Conservation (phyloP, 1,140 invertebrate genomes). For the Polypedilum vanderplanki region DNA sequence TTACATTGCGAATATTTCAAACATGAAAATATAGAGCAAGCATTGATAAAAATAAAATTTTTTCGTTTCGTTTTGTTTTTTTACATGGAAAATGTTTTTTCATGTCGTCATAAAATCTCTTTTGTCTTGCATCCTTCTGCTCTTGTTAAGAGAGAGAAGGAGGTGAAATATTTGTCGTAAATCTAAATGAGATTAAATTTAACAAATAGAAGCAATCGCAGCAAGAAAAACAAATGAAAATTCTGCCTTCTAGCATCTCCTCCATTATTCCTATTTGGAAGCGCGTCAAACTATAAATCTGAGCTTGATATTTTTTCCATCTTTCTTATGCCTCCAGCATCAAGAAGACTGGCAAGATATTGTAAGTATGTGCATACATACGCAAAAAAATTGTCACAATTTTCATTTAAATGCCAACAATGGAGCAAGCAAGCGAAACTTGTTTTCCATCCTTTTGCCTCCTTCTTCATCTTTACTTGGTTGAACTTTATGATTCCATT, state of each 20-base stretch:
- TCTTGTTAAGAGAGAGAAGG: too few species aligned
- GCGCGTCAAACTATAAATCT: slow-evolving; percentile 12
- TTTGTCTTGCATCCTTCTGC: too few species aligned
- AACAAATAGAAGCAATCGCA: neutral
- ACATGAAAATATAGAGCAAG: neutral
- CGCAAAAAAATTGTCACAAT: neutral
- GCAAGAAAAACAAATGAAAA: neutral
- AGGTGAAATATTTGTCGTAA: slow-evolving; percentile 5
- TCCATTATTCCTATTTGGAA: neutral
- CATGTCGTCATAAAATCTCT: too few species aligned
- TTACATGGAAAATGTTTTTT: too few species aligned
- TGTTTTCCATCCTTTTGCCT: neutral
- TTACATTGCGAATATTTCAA: neutral
- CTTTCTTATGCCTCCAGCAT: neutral
- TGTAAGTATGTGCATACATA: neutral
- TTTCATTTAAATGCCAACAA: neutral
- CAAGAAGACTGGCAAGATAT: neutral
- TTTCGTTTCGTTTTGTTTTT: too few species aligned
- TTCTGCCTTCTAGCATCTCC: neutral
- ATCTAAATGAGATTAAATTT: slow-evolving; percentile 14
- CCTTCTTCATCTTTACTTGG: neutral
- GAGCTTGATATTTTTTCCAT: neutral
- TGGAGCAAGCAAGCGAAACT: neutral
- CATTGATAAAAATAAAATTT: neutral
- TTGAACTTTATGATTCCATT: slow-evolving; percentile 13